A percentile compares a stretch with the other conserved stretches of the same genome.
phyloP scores from a whole-genome alignment of 2,113 vertebrate species.

The Periophthalmus modestus region DNA sequence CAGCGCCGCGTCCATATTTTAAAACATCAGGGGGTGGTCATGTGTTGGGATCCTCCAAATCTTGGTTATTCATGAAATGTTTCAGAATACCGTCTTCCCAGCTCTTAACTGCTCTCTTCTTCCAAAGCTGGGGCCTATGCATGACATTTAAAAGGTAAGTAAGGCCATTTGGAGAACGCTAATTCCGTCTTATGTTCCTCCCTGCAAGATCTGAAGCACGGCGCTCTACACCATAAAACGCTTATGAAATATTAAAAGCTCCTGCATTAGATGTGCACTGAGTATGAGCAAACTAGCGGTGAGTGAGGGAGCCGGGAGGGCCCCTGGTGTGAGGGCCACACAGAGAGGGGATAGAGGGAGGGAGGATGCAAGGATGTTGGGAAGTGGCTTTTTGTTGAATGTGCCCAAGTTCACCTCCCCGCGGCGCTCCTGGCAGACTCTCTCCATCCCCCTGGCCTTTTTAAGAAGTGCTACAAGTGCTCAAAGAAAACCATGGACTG shows the following conservation, averaged over 20 bases:
- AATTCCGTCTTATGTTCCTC: conserved; percentile 76
- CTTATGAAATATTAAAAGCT: conserved; percentile 80
- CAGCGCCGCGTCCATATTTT: conserved; percentile 65
- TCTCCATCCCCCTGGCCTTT: conserved; percentile 72
- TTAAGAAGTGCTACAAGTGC: conserved; percentile 78
- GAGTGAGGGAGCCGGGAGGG: conserved; percentile 65
- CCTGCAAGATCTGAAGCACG: conserved; percentile 73
- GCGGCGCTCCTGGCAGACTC: conserved; percentile 79
- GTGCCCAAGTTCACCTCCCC: conserved; percentile 85
- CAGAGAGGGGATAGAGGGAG: conserved; percentile 47
- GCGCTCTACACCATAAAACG: conserved; percentile 70
- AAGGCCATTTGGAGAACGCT: conserved; percentile 79
- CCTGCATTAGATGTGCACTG: conserved; percentile 67
- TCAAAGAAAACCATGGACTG: background rate
- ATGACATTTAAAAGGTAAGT: conserved; percentile 84
- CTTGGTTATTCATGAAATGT: conserved; percentile 78
- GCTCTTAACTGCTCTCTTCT: conserved; percentile 70
- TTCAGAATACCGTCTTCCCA: conserved; percentile 70
- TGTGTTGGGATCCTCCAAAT: conserved; percentile 76
- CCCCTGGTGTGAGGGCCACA: conserved; percentile 58
- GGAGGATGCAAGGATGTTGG: conserved; percentile 50
- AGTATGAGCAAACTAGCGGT: conserved; percentile 69
- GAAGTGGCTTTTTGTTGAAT: conserved; percentile 61
- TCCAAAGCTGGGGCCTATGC: conserved; percentile 70
- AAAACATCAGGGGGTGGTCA: conserved; percentile 79